phyloP scores from a whole-genome alignment of 2,888 invertebrate species.

The Drosophila paracracens region DNA sequence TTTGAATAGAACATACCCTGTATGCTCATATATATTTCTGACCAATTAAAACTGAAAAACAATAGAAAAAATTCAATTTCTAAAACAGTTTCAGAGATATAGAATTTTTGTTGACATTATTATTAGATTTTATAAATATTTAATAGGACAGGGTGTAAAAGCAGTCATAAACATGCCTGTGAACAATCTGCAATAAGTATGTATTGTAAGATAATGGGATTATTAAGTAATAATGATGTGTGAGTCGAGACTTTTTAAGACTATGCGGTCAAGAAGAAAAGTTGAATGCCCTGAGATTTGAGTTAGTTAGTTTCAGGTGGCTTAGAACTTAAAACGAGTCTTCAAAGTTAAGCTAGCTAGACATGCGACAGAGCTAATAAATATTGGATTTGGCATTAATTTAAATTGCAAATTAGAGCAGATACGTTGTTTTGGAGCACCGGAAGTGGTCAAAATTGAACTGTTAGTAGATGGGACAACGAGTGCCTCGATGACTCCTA shows the following conservation, averaged over 20 bases:
- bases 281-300: conserved; percentile 69
- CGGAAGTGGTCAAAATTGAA: conserved; percentile 54
- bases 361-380: conserved; percentile 23
- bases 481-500: conserved; percentile 37
- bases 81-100: not conserved
- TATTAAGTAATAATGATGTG: conserved; percentile 18
- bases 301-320: conserved; percentile 54
- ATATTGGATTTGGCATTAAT: conserved; percentile 29
- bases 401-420: conserved; percentile 61
- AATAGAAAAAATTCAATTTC: too few species aligned
- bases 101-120: not conserved
- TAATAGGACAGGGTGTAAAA: conserved; percentile 5
- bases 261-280: conserved; percentile 41
- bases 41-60: not conserved
- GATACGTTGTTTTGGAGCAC: conserved; percentile 39
- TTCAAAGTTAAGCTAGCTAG: conserved; percentile 19
- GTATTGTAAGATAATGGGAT: conserved; percentile 42
- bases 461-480: conserved; percentile 13
- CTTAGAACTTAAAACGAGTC: conserved; percentile 60
- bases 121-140: not conserved
- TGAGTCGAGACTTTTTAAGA: conserved; percentile 1
- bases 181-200: conserved; percentile 36
- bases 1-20: conserved; percentile 4
- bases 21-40: not conserved
- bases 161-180: conserved; percentile 38